A percentile compares a stretch with the other conserved stretches of the same genome.
phyloP scores from a whole-genome alignment of 2,797 vertebrate genomes.

The Clarias laeviceps region DNA sequence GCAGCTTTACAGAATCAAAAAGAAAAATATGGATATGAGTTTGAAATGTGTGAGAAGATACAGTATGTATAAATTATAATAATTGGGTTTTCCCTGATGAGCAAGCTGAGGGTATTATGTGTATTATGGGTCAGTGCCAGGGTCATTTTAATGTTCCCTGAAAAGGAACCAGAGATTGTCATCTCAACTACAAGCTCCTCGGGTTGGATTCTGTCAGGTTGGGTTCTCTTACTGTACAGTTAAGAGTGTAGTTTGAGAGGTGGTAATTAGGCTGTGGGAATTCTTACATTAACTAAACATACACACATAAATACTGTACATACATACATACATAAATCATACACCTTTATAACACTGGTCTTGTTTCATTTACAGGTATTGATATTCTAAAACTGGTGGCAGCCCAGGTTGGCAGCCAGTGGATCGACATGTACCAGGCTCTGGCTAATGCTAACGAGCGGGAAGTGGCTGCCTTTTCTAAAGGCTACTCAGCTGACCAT shows the following conservation, averaged over 20 bases:
- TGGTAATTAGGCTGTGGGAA: neutral
- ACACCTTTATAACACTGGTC: neutral
- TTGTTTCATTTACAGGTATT: slow-evolving; percentile 77
- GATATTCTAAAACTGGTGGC: slow-evolving; percentile 95
- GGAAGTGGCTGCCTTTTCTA: slow-evolving; percentile 91
- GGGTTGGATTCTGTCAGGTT: neutral
- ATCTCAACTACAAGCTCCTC: neutral
- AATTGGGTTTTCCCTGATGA: no score
- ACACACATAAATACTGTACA: no score
- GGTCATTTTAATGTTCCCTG: neutral
- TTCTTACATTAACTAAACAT: neutral
- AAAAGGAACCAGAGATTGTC: neutral
- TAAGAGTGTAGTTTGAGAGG: neutral
- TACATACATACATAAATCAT: no score
- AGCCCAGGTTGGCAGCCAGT: slow-evolving; percentile 90
- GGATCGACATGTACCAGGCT: slow-evolving; percentile 93
- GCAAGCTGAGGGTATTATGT: no score
- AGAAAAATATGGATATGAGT: no score
- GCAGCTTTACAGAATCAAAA: no score
- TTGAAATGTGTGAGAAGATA: no score
- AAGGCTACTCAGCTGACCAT: slow-evolving; percentile 85
- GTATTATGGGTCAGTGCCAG: neutral
- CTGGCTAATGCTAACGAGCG: slow-evolving; percentile 90
- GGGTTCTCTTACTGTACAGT: neutral
- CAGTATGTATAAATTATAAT: no score